Evolutionary conservation across 2,113 vertebrate species (phyloP), one percentile per base, ranked within the genome.

Genomic region (Pycnonotus jocosus): DNA sequence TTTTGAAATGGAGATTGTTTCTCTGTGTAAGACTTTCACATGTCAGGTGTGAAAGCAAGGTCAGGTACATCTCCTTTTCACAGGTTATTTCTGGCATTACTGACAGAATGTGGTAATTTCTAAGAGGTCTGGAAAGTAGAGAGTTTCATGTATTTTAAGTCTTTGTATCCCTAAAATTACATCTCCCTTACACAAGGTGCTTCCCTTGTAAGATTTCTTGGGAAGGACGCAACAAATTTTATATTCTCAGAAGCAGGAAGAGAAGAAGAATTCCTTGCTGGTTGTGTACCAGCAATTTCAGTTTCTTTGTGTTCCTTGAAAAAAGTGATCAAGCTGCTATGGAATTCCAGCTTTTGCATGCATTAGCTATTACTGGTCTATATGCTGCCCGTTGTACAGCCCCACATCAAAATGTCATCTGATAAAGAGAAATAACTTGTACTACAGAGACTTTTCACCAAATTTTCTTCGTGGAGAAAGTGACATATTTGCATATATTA

Each of bases 101-200:
- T 64, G 42, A 30, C 27, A 51, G 56, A 74, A 35, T 35, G 53
- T 71, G 33, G 7, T 35, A 31, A 71, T 56, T 82, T 76, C 61
- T 30, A 28, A 48, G 33, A 62, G 9, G 11, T 31, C 12, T 71
- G 23, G 47, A 81, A 81, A 81, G 17, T 13, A 89, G 37, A 22
- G 1, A n/a, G 9, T 40, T 81, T 87, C 0, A 2, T 1, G 0
- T 44, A 14, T 4, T 6, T 2, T 27, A 50, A 40, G 6, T 48
- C 22, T 47, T 69, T 66, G 17, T 37, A 12, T 54, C 11, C 44
- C 13, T 78, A 33, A 66, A 77, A 40, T 38, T 7, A 25, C 25
- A 15, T 6, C 11, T 70, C 73, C 25, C 4, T 70, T 65, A 45
- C 23, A 65, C 18, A 42, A 6, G 3, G 0, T 54, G 5, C 9